Base-by-base conservation (phyloP, 2,888 invertebrate species). In the Luperina testacea region DNA sequence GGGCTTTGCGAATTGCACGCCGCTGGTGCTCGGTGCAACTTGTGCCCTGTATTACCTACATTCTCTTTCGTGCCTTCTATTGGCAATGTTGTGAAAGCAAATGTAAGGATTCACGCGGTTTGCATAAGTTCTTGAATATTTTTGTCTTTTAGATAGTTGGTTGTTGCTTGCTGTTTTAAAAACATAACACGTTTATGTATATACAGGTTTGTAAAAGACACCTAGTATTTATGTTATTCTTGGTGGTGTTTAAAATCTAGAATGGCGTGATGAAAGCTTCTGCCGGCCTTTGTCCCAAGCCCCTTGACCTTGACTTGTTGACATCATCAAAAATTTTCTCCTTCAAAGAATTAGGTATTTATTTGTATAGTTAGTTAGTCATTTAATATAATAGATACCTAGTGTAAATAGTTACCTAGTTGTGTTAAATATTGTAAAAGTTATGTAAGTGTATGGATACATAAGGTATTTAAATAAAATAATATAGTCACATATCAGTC, bases 1-100 rank as follows among this genome's bases (percentile, higher is more conserved):
- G 91, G 91, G 94, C 95, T 95, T 95, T 95, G 93, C 91, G 91
- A 93, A 94, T 93, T 93, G 93, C 92, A 92, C 92, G 93, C 89
- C 89, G 90, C 90, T 90, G 89, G 91, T 93, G 92, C 64, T 61
- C 80, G 61, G 74, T 76, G 86, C 92, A 93, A 92, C 91, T 92
- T 93, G 93, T 90, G 92, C 92, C 92, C 93, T 91, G 92, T 93
- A 93, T 93, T 93, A 32, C 32, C 32, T 32, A 93, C 90, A 94
- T 94, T 94, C 92, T 80, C 78, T 81, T 88, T 83, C 72, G 71
- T 80, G 38, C 77, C 79, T 78, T 83, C 77, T 81, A 83, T 88
- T 79, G 78, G 76, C 78, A 83, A 86, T 80, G 71, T 82, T 78
- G 76, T 83, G 75, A 72, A 80, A 83, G 84, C 85, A 77, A 85